phyloP scores from a whole-genome alignment of 1,140 invertebrate species.

The Drosophila ananassae region DNA sequence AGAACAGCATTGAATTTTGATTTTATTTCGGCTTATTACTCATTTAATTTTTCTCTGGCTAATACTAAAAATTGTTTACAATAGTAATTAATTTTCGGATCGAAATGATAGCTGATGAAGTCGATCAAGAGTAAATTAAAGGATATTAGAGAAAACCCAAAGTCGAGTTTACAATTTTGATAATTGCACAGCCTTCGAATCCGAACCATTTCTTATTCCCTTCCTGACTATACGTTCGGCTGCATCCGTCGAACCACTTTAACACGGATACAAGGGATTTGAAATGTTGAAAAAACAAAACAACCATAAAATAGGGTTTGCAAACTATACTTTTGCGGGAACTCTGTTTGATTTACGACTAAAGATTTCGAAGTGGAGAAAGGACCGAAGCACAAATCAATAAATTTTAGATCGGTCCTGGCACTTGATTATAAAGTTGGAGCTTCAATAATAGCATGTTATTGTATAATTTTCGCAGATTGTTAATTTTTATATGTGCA shows the following conservation, averaged over 20 bases:
- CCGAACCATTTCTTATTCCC: constrained; percentile 35
- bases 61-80: too few relatives aligned
- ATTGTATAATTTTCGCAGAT: constrained; percentile 66
- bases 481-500: constrained; percentile 64
- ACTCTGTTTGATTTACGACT: constrained; percentile 58
- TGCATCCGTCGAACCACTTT: constrained; percentile 3
- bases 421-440: constrained; percentile 77
- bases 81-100: neutral
- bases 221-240: constrained; percentile 27
- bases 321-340: constrained; percentile 30
- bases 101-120: constrained; percentile 42
- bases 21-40: too few relatives aligned
- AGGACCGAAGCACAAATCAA: constrained; percentile 59
- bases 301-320: constrained; percentile 37
- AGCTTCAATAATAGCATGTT: constrained; percentile 41
- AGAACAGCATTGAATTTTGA: too few relatives aligned
- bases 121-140: constrained; percentile 41
- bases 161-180: constrained; percentile 77
- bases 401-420: constrained; percentile 68
- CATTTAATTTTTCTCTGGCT: too few relatives aligned
- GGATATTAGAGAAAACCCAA: constrained; percentile 15
- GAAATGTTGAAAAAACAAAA: constrained; percentile 23
- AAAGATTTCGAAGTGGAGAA: neutral
- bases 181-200: constrained; percentile 63
- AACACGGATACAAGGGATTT: constrained; percentile 46